phyloP scores from a whole-genome alignment of 2,888 invertebrate genomes.

The Hyposoter dolosus region DNA sequence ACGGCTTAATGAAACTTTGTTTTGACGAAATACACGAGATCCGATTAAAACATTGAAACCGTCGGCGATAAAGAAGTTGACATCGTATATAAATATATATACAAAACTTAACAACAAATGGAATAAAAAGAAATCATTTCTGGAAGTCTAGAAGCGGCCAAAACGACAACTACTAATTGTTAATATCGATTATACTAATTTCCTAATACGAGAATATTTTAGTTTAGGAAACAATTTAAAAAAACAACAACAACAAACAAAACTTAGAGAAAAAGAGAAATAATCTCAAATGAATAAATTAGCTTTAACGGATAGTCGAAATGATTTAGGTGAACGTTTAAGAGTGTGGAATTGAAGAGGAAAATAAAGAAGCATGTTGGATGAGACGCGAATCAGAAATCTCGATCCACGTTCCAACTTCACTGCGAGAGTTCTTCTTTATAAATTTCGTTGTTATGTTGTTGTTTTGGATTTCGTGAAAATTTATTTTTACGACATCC shows the following conservation, averaged over 20 bases:
- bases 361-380: constrained; percentile 4
- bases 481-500: neutral
- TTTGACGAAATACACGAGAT: constrained; percentile 33
- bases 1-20: constrained; percentile 69
- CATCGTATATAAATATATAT: constrained; percentile 41
- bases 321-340: constrained; percentile 38
- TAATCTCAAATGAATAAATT: constrained; percentile 58
- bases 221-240: constrained; percentile 22
- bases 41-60: constrained; percentile 29
- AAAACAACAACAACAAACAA: constrained; percentile 3
- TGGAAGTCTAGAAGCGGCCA: constrained; percentile 81
- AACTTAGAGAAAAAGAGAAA: constrained; percentile 42
- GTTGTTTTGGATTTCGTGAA: neutral
- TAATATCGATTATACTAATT: constrained; percentile 76
- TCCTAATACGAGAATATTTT: constrained; percentile 57
- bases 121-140: constrained; percentile 43
- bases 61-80: constrained; percentile 61
- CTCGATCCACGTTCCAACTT: constrained; percentile 23
- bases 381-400: constrained; percentile 8
- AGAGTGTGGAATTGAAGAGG: constrained; percentile 38
- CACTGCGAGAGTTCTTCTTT: constrained; percentile 10
- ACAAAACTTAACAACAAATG: constrained; percentile 41
- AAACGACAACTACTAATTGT: constrained; percentile 72
- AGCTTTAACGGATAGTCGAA: constrained; percentile 42
- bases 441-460: neutral